These are phyloP conservation scores for Schizothorax lantsangensis DNA, from an alignment of 2,797 vertebrate genomes.

Conservation along the genomic window DNA sequence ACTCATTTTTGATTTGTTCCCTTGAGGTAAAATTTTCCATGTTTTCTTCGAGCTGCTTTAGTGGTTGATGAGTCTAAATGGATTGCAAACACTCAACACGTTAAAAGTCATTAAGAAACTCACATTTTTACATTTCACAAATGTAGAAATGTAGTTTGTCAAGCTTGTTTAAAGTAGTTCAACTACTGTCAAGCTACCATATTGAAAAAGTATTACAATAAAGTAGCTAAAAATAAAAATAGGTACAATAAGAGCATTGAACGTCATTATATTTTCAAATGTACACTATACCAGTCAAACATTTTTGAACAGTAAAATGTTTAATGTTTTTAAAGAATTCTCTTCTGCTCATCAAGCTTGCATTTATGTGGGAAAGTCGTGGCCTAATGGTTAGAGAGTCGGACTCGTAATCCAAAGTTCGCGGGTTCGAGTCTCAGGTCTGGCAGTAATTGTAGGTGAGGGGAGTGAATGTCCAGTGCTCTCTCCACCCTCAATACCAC, in stretches of 20 bases:
- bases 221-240: not conserved
- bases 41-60: not conserved
- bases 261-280: not conserved
- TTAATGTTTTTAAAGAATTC: not conserved
- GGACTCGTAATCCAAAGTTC: too few species aligned
- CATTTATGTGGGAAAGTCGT: too few species aligned
- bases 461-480: too few species aligned
- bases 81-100: slow-evolving; percentile 10
- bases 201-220: not conserved
- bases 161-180: not conserved
- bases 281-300: not conserved
- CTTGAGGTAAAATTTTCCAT: not conserved
- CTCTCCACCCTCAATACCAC: too few species aligned
- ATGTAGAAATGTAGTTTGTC: slow-evolving; percentile 1
- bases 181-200: not conserved
- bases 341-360: not conserved
- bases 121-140: not conserved
- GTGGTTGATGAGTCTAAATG: not conserved
- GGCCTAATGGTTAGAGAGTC: too few species aligned
- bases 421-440: too few species aligned
- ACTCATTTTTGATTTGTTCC: not conserved
- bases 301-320: not conserved
- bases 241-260: not conserved
- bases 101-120: slow-evolving; percentile 32
- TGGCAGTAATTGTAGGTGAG: too few species aligned